Conservation (phyloP, 2,797 vertebrate genomes). For the Megaceryle alcyon region DNA sequence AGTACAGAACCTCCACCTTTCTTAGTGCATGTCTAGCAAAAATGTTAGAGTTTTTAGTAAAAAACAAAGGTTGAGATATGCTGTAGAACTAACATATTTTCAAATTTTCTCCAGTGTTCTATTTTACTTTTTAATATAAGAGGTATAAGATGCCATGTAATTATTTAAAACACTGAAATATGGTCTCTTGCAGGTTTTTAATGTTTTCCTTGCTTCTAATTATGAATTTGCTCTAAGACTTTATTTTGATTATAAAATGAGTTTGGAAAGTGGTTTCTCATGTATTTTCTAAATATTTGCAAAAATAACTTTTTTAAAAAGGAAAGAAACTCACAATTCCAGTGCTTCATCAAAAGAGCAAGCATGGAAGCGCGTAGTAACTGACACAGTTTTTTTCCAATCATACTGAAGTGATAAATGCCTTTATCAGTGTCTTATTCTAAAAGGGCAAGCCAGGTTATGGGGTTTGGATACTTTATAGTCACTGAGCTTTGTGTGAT, state of each 20-base stretch:
- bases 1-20: neutral
- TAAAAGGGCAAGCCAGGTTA: neutral
- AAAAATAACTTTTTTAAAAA: neutral
- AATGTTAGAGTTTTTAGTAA: neutral
- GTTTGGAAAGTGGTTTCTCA: neutral
- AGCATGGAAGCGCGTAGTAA: neutral
- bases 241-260: neutral
- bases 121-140: neutral
- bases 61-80: neutral
- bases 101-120: neutral
- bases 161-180: neutral
- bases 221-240: neutral
- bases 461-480: neutral
- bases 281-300: neutral
- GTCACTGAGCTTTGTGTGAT: neutral
- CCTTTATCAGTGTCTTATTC: neutral
- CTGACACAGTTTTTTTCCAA: neutral
- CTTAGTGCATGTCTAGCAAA: neutral
- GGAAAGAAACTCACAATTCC: neutral
- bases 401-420: neutral
- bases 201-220: neutral
- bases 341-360: neutral
- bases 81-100: neutral
- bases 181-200: neutral
- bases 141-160: neutral